Evolutionary conservation across 2,797 vertebrate genomes (phyloP).

Genomic region (Pangasius djambal): DNA sequence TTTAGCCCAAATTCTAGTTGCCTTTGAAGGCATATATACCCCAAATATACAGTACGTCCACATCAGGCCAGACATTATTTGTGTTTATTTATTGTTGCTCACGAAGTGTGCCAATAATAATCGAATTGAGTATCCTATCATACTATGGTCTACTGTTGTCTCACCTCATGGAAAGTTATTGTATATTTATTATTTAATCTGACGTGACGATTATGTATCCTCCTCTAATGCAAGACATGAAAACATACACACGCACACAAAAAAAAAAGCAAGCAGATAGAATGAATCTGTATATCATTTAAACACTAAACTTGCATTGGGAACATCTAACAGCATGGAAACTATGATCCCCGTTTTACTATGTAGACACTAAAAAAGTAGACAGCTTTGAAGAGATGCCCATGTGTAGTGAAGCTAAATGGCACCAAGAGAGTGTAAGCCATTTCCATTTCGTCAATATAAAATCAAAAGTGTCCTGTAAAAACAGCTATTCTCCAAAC

Average conservation of each 20-base stretch:
- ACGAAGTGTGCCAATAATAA: constrained; percentile 14
- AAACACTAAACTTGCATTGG: not conserved
- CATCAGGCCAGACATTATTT: not conserved
- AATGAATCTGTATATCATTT: constrained; percentile 23
- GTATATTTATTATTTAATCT: constrained; percentile 76
- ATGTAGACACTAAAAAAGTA: constrained; percentile 10
- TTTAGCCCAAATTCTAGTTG: no score
- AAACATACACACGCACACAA: constrained; percentile 5
- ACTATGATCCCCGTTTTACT: constrained; percentile 25
- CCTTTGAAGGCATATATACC: not conserved
- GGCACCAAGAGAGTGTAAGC: constrained; percentile 30
- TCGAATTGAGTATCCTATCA: not conserved
- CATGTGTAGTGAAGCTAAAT: constrained; percentile 8
- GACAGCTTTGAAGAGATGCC: constrained; percentile 47
- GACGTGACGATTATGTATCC: constrained; percentile 72
- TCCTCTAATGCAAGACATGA: constrained; percentile 66
- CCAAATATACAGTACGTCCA: not conserved
- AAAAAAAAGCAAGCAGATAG: constrained; percentile 15
- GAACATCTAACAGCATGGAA: constrained; percentile 23
- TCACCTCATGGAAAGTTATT: constrained; percentile 80
- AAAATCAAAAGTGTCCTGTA: constrained; percentile 29
- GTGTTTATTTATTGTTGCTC: not conserved
- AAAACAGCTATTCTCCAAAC: constrained; percentile 27
- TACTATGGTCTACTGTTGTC: constrained; percentile 47
- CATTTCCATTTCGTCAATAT: constrained; percentile 47